Evolutionary conservation across 2,888 invertebrate species (phyloP).

Genomic region (Drosophila mimetica): DNA sequence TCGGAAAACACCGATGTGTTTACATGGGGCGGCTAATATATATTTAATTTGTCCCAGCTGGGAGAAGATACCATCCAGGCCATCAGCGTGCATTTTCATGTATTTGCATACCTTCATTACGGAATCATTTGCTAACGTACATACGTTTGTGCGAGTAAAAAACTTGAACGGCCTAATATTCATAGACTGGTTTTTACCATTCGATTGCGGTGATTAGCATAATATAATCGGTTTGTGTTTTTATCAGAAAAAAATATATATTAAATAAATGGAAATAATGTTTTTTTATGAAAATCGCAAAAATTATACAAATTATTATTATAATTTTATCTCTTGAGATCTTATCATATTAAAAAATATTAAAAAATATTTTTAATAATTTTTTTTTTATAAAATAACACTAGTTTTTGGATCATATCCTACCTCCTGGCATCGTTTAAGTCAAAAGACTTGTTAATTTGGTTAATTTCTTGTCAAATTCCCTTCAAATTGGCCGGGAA

Average conservation of each 20-base stretch:
- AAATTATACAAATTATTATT: too few species aligned
- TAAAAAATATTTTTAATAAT: not conserved
- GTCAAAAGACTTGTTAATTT: not conserved
- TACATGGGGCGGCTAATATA: constrained; percentile 36
- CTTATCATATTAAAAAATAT: too few species aligned
- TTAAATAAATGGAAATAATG: too few species aligned
- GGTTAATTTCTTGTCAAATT: constrained; percentile 17
- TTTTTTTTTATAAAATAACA: not conserved
- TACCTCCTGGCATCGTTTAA: not conserved
- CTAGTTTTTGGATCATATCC: too few species aligned
- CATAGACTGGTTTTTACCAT: constrained; percentile 7
- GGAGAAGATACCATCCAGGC: constrained; percentile 30
- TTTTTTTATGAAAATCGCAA: too few species aligned
- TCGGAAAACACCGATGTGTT: constrained; percentile 17
- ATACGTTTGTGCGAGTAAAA: constrained; percentile 1
- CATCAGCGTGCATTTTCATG: constrained; percentile 29
- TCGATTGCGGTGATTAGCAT: constrained; percentile 5
- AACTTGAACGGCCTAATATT: constrained; percentile 10
- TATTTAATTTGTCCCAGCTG: constrained; percentile 43
- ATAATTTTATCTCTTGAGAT: too few species aligned
- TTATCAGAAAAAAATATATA: not conserved
- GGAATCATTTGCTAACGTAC: constrained; percentile 27
- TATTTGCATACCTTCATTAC: constrained; percentile 38
- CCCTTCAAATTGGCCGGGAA: constrained; percentile 8
- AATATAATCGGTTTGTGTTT: not conserved